Conservation (phyloP, 2,797 vertebrate species). For the Acropternis orthonyx region DNA sequence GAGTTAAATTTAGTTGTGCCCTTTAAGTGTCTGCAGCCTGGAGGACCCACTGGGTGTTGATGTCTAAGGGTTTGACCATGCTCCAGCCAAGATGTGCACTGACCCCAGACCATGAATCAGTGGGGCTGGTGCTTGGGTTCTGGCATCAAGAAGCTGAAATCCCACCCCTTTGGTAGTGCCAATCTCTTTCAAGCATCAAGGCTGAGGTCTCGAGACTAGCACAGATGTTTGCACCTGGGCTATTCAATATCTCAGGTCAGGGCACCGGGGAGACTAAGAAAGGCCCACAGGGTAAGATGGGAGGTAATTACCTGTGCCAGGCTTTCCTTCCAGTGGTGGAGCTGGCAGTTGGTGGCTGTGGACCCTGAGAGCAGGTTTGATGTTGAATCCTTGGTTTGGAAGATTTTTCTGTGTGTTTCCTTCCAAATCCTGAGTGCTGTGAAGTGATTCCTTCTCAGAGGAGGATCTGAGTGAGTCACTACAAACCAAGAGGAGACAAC, state of each 20-base stretch:
- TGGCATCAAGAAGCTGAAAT: not conserved
- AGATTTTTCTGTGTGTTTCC: constrained; percentile 32
- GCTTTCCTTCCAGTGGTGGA: not conserved
- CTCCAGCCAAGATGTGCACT: fast-evolving
- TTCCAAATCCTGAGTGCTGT: not conserved
- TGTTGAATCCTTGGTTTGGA: not conserved
- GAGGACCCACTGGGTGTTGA: not conserved
- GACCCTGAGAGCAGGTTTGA: not conserved
- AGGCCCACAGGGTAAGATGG: not conserved
- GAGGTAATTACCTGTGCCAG: constrained; percentile 45
- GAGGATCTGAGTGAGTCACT: constrained; percentile 66
- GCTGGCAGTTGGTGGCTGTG: not conserved
- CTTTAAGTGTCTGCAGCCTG: not conserved
- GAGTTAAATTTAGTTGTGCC: not conserved
- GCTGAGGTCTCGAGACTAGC: not conserved
- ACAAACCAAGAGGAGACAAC: constrained; percentile 28
- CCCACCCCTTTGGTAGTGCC: not conserved
- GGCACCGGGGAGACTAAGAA: not conserved
- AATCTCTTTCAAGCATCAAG: not conserved
- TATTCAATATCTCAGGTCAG: not conserved
- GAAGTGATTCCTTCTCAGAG: constrained; percentile 52
- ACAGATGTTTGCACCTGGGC: not conserved
- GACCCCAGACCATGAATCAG: not conserved
- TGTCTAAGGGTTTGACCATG: not conserved
- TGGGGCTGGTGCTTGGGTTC: not conserved